Conservation (phyloP, 1,140 invertebrate species). For the Lasaia peninsularis region DNA sequence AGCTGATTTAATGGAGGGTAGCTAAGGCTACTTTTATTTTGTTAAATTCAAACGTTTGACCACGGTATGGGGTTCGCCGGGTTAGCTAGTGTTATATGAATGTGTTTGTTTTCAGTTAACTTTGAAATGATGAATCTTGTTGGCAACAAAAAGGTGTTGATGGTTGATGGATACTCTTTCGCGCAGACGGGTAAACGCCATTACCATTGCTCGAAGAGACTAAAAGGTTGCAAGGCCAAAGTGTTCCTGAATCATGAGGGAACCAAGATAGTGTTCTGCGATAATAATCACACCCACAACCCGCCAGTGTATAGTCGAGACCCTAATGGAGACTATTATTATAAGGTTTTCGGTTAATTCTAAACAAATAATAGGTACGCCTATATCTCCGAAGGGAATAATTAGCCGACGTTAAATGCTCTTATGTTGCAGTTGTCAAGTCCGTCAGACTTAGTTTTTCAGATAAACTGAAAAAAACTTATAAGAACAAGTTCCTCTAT, state of each 20-base stretch:
- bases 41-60: too few relatives aligned
- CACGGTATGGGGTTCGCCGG: too few relatives aligned
- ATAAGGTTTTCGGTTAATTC: neutral
- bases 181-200: neutral
- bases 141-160: constrained; percentile 3
- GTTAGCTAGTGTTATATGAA: too few relatives aligned
- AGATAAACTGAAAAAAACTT: too few relatives aligned
- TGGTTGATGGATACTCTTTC: constrained; percentile 11
- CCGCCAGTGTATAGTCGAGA: neutral
- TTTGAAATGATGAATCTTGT: neutral
- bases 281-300: neutral
- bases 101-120: neutral
- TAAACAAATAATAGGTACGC: too few relatives aligned
- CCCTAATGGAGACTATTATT: neutral
- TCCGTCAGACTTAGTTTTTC: too few relatives aligned
- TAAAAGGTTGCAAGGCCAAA: constrained; percentile 21
- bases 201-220: constrained; percentile 19
- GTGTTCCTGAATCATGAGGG: constrained; percentile 14
- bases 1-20: too few relatives aligned
- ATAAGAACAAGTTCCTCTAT: too few relatives aligned
- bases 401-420: too few relatives aligned
- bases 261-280: neutral
- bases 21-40: too few relatives aligned
- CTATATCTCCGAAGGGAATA: too few relatives aligned
- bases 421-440: too few relatives aligned